Conservation (phyloP, 2,888 invertebrate species). For the Sarcophaga rosellei region DNA sequence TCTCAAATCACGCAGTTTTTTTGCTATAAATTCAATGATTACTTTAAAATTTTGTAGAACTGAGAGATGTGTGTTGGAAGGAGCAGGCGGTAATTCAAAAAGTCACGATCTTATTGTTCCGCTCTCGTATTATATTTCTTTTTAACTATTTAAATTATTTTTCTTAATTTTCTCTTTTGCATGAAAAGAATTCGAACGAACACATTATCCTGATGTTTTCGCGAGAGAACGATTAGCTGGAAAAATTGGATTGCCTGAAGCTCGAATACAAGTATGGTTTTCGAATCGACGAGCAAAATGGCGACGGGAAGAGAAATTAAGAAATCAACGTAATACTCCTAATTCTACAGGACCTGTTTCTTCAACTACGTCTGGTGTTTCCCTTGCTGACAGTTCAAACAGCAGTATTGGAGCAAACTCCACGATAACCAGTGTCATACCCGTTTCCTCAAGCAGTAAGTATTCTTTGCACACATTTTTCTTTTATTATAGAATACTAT, state of each 20-base stretch:
- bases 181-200: constrained; percentile 92
- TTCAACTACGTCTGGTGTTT: constrained; percentile 70
- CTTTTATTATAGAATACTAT: not conserved
- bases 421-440: constrained; percentile 62
- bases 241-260: constrained; percentile 96
- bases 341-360: constrained; percentile 50
- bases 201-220: constrained; percentile 97
- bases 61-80: too few relatives aligned
- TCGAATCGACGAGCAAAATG: constrained; percentile 99
- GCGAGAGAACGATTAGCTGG: constrained; percentile 94
- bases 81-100: too few relatives aligned
- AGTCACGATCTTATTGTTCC: too few relatives aligned
- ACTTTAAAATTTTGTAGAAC: too few relatives aligned
- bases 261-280: constrained; percentile 92
- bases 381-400: constrained; percentile 74
- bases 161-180: not conserved
- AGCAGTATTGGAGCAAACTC: constrained; percentile 64
- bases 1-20: too few relatives aligned
- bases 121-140: not conserved
- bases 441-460: constrained; percentile 71
- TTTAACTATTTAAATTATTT: not conserved
- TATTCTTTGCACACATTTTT: constrained; percentile 27
- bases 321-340: constrained; percentile 89
- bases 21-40: too few relatives aligned
- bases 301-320: constrained; percentile 98